Evolutionary conservation across 2,797 vertebrate genomes (phyloP), one percentile per base, ranked within the genome.

Genomic region (Mycteria americana): DNA sequence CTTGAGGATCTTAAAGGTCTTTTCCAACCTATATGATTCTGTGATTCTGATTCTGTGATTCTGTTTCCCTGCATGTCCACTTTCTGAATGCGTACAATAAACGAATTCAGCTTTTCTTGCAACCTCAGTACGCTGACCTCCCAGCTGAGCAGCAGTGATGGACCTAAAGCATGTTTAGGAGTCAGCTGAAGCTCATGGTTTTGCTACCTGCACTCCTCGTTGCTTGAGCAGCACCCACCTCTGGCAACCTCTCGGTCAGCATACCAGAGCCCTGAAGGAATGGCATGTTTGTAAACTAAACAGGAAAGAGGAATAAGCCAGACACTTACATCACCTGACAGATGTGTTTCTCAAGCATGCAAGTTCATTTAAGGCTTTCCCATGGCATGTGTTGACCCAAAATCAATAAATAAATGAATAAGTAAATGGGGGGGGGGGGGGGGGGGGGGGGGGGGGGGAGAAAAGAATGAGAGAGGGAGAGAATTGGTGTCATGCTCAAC

Each of bases 261-360:
- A 94, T 96, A 95, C 96, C 97, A 89, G 88, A 96, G 65, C 89
- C 92, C 30, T 94, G 97, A 98, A 97, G 85, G 92, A 97, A 97
- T 70, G 89, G 93, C 94, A 88, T 88, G 94, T 94, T 97, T 97
- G 92, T 96, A 95, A 96, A 97, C 97, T 91, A 96, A 97, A 97
- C 97, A 97, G 97, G 97, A 98, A 98, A 97, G 88, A 82, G 77
- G 92, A 90, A 78, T 53, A 70, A 95, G 97, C 97, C 97, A 96
- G 95, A 96, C 91, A 39, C 90, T 98, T 97, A 97, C 97, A 97
- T 97, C 97, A 98, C 97, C 96, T 97, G 97, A 96, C 97, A 98
- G 97, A 98, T 97, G 97, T 90, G 94, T 91, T 97, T 96, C 97
- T 97, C 94, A 81, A 95, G 95, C 72, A 25, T 54, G 69, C 82